Percentiles rank a stretch among this genome's conserved stretches.
Evolutionary conservation across 35 echinoderm and acorn worm genomes (phyloP).

Genomic region (Stichopus chloronotus): DNA sequence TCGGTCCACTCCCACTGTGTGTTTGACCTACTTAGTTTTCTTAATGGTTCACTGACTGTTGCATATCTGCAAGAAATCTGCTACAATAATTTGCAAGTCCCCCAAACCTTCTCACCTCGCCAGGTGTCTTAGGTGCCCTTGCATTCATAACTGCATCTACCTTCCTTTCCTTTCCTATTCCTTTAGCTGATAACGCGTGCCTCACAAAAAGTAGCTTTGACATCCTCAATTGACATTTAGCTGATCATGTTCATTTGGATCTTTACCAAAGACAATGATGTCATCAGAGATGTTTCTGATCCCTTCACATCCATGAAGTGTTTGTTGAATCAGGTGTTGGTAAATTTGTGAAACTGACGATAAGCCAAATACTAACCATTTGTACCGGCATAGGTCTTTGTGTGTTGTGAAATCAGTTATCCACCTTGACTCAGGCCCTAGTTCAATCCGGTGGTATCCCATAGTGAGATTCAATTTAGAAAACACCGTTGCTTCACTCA

Average conservation of each 20-base stretch:
- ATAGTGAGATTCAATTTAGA: too few relatives aligned
- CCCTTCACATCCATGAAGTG: background rate
- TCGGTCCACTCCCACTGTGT: background rate
- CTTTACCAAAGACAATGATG: background rate
- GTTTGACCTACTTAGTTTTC: background rate
- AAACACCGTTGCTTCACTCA: background rate
- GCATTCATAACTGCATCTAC: constrained; percentile 14
- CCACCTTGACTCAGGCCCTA: too few relatives aligned
- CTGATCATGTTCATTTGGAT: background rate
- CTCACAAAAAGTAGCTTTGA: constrained; percentile 39
- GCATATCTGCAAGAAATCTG: constrained; percentile 32
- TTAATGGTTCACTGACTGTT: constrained; percentile 27
- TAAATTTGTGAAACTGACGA: background rate
- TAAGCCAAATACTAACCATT: too few relatives aligned
- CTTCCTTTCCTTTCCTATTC: constrained; percentile 28
- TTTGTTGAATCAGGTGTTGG: background rate
- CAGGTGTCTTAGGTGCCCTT: background rate
- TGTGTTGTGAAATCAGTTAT: too few relatives aligned
- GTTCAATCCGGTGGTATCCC: too few relatives aligned
- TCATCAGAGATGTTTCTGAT: constrained; percentile 8
- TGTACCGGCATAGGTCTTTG: too few relatives aligned
- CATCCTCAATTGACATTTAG: constrained; percentile 35
- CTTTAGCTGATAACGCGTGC: background rate
- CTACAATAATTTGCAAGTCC: background rate
- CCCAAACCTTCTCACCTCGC: constrained; percentile 25